Conservation (phyloP, 2,797 vertebrate genomes). For the Perodicticus potto region DNA sequence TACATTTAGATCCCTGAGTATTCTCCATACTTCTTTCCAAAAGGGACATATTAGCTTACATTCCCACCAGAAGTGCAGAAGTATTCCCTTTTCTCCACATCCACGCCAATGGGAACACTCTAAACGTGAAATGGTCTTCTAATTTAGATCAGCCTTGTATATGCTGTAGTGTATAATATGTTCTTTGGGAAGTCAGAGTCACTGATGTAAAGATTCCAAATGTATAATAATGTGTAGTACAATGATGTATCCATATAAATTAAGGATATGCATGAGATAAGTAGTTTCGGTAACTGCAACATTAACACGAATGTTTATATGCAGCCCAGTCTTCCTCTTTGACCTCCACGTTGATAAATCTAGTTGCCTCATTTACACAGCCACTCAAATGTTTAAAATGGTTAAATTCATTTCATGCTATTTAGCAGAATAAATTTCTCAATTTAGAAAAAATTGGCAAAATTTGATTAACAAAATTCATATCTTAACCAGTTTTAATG, state of each 20-base stretch:
- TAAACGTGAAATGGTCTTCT: not conserved
- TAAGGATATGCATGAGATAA: not conserved
- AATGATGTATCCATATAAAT: not conserved
- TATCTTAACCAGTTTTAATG: not conserved
- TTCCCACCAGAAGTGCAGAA: too few species aligned
- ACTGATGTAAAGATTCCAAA: not conserved
- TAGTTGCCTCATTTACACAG: not conserved
- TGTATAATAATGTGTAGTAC: not conserved
- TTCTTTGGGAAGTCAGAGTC: not conserved
- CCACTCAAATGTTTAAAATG: not conserved
- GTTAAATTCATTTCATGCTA: not conserved
- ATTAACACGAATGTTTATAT: not conserved
- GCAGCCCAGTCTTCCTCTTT: not conserved
- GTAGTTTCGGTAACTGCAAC: not conserved
- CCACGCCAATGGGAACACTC: not conserved
- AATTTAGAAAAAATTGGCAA: not conserved
- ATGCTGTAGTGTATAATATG: not conserved
- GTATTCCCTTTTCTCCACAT: too few species aligned
- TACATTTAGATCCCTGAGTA: too few species aligned
- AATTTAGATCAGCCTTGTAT: conserved; percentile 3
- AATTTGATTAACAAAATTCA: not conserved
- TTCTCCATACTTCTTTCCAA: too few species aligned
- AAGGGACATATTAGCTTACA: too few species aligned
- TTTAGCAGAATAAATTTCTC: not conserved
- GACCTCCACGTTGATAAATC: not conserved